Conservation (phyloP, 2,797 vertebrate genomes). For the Menidia menidia region DNA sequence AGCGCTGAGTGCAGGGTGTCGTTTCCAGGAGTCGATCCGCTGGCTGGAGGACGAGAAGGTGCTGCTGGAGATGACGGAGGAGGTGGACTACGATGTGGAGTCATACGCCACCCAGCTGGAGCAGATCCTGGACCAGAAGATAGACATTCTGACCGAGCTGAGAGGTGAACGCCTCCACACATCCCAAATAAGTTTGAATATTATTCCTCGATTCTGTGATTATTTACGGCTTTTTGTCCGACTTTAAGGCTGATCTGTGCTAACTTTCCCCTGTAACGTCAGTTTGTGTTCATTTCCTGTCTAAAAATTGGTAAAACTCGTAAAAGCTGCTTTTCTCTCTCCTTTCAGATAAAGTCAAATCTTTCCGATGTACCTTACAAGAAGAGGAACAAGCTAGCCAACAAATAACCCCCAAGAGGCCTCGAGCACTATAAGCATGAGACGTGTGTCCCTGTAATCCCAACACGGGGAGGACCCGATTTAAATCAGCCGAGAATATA, state of each 20-base stretch:
- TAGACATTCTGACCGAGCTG: conserved; percentile 92
- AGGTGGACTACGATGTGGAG: conserved; percentile 97
- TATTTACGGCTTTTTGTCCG: too few species aligned
- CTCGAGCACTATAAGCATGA: conserved; percentile 76
- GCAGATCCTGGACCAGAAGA: conserved; percentile 96
- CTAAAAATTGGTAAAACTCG: neutral
- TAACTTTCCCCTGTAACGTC: too few species aligned
- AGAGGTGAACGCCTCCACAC: conserved; percentile 81
- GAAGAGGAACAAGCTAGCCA: conserved; percentile 98
- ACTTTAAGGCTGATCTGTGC: too few species aligned
- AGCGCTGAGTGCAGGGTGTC: neutral
- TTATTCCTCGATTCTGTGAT: too few species aligned
- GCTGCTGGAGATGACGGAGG: conserved; percentile 96
- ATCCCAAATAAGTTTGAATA: too few species aligned
- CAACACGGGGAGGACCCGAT: conserved; percentile 29
- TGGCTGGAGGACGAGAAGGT: conserved; percentile 97
- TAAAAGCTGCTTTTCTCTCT: conserved; percentile 16
- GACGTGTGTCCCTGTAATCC: conserved; percentile 1
- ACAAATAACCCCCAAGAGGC: conserved; percentile 95
- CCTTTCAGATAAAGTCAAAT: conserved; percentile 94
- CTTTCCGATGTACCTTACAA: conserved; percentile 93
- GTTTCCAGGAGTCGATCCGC: conserved; percentile 91
- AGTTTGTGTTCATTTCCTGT: too few species aligned
- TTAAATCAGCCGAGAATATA: conserved; percentile 53
- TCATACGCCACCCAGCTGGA: conserved; percentile 93